These are phyloP conservation scores for Turdus rufiventris DNA, from an alignment of 2,113 vertebrate species.

Conservation along the genomic window DNA sequence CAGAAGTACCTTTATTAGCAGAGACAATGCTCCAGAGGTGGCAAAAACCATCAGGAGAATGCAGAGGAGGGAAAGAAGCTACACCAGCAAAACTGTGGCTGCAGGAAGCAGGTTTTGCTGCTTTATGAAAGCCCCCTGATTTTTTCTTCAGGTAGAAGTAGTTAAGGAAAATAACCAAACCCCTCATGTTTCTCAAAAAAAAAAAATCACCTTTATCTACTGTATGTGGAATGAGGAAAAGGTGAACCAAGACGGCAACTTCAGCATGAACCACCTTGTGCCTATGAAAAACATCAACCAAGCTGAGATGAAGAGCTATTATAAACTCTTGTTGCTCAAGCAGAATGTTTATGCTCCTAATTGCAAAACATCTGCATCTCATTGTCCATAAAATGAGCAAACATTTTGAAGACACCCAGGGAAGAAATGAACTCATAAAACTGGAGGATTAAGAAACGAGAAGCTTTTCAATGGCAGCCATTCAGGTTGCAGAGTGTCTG, in stretches of 20 bases:
- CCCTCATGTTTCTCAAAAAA: neutral
- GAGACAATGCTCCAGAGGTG: neutral
- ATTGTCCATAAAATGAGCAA: neutral
- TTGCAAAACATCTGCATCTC: neutral
- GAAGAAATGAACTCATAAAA: neutral
- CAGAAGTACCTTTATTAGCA: neutral
- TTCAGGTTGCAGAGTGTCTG: neutral
- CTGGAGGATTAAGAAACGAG: constrained; percentile 12
- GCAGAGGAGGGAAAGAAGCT: neutral
- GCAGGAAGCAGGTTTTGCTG: neutral
- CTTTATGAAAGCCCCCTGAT: neutral
- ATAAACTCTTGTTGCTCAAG: neutral
- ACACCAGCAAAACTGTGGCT: neutral
- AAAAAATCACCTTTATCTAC: neutral
- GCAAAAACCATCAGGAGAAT: neutral
- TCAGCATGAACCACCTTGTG: neutral
- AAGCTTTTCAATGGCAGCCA: constrained; percentile 38
- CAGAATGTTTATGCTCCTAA: neutral
- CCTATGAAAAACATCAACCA: neutral
- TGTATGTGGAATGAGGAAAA: neutral
- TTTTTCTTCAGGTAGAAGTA: neutral
- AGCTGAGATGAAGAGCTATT: neutral
- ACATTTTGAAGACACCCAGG: neutral
- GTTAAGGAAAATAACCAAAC: neutral
- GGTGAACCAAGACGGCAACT: neutral